These are phyloP conservation scores for Cylloceria caligata DNA, from an alignment of 2,888 invertebrate species.

Conservation along the genomic window DNA sequence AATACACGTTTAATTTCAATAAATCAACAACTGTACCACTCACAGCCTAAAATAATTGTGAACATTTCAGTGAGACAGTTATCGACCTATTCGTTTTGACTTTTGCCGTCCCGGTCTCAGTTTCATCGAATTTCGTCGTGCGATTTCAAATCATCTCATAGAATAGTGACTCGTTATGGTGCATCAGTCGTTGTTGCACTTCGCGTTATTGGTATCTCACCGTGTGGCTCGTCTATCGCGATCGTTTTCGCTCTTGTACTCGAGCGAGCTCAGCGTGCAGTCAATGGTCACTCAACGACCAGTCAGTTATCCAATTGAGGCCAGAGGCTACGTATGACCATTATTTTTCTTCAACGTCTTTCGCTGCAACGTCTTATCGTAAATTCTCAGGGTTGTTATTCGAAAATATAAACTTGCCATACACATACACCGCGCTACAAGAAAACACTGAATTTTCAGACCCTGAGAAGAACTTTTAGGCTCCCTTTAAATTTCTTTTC, in stretches of 20 bases:
- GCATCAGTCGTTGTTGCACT: constrained; percentile 12
- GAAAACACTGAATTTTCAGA: background rate
- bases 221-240: background rate
- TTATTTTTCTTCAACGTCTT: constrained; percentile 31
- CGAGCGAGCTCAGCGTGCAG: constrained; percentile 25
- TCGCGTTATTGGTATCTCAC: background rate
- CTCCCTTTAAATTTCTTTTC: background rate
- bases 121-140: background rate
- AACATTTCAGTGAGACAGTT: background rate
- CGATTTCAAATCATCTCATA: constrained; percentile 8
- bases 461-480: background rate
- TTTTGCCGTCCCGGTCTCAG: background rate
- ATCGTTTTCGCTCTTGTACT: constrained; percentile 21
- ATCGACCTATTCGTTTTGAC: background rate
- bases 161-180: constrained; percentile 32
- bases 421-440: background rate
- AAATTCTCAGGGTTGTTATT: background rate
- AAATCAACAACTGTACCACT: too few relatives aligned
- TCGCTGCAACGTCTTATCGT: constrained; percentile 3
- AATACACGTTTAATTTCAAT: too few relatives aligned
- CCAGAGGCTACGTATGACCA: constrained; percentile 40
- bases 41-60: background rate
- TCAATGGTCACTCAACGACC: constrained; percentile 54
- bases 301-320: constrained; percentile 60
- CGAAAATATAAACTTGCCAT: background rate